Conservation (phyloP, 2,888 invertebrate genomes). For the Ischnus inquisitorius region DNA sequence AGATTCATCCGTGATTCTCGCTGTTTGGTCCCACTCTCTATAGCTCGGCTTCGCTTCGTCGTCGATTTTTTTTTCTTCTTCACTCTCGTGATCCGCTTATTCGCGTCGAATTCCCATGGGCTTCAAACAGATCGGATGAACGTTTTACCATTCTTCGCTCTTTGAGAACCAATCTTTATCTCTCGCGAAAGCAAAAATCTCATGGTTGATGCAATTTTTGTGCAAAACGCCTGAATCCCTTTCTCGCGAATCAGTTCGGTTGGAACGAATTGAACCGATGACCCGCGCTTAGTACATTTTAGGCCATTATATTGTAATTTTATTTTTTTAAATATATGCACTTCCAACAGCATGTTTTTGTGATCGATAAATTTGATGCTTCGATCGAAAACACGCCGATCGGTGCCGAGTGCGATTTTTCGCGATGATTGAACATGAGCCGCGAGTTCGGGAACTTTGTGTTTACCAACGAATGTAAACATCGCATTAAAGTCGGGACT, state of each 20-base stretch:
- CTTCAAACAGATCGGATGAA: not conserved
- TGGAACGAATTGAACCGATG: not conserved
- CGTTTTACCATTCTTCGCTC: not conserved
- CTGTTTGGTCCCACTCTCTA: not conserved
- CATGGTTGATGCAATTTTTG: not conserved
- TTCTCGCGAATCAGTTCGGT: not conserved
- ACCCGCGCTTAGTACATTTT: no score
- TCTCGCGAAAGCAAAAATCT: not conserved
- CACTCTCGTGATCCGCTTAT: not conserved
- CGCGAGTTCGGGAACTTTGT: not conserved
- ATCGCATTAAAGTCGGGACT: not conserved
- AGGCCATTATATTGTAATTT: no score
- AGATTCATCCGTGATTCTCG: constrained; percentile 18
- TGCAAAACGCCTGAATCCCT: not conserved
- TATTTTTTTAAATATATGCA: no score
- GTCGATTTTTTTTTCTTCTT: not conserved
- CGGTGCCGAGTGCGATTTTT: not conserved
- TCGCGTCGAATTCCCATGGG: not conserved
- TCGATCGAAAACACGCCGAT: no score
- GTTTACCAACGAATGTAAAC: not conserved
- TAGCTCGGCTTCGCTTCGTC: not conserved
- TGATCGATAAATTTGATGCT: not conserved
- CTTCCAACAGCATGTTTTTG: not conserved
- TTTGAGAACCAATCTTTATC: not conserved
- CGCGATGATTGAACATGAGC: not conserved